Conservation (phyloP, 2,113 vertebrate species). For the Toxotes chatareus region DNA sequence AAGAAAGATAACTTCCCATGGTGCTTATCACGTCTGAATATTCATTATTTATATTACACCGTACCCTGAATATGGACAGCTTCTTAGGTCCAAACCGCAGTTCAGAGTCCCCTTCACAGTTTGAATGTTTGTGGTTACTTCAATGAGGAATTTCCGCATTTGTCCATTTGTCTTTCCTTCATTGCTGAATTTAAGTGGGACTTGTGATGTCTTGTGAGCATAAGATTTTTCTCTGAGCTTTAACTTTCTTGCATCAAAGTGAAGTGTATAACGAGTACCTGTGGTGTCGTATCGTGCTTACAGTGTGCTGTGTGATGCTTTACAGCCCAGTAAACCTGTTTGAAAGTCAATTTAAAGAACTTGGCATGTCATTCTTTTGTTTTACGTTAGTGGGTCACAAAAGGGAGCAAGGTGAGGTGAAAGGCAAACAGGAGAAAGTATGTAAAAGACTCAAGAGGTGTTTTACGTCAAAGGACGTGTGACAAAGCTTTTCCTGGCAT, state of each 20-base stretch:
- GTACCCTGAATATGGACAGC: neutral
- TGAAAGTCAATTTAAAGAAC: conserved; percentile 35
- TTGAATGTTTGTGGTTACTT: neutral
- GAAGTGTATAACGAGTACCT: conserved; percentile 9
- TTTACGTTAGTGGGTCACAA: conserved; percentile 20
- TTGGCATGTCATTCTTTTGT: neutral
- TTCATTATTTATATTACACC: neutral
- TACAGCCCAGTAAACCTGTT: conserved; percentile 55
- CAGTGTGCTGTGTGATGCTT: conserved; percentile 27
- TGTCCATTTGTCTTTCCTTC: neutral
- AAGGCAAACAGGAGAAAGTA: conserved; percentile 1
- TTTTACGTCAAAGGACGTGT: neutral
- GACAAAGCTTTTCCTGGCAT: neutral
- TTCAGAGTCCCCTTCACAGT: neutral
- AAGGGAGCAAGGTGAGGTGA: conserved; percentile 32
- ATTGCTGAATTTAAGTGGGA: neutral
- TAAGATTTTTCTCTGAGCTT: neutral
- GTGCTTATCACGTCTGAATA: neutral
- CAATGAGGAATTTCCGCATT: neutral
- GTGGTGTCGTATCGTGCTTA: conserved; percentile 9
- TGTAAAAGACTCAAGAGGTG: neutral
- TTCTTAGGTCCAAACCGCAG: too few species aligned
- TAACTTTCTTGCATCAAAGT: conserved; percentile 14
- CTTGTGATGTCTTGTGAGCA: neutral
- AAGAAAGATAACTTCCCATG: neutral